phyloP scores from a whole-genome alignment of 2,113 vertebrate species.

The Madoqua kirkii region DNA sequence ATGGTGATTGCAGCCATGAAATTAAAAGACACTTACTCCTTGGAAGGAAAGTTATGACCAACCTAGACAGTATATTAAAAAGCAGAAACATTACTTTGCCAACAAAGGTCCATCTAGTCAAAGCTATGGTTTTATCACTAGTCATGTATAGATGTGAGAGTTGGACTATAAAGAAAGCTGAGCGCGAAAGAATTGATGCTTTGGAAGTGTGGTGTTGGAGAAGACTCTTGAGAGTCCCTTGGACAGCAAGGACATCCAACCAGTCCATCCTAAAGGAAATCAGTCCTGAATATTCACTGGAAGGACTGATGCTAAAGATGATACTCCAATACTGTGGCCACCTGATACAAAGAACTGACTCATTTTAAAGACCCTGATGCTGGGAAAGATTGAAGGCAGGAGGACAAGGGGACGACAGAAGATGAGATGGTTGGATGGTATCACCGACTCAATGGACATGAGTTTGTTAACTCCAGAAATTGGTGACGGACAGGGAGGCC shows the following conservation, averaged over 20 bases:
- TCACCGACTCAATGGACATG: not conserved
- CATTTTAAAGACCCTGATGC: not conserved
- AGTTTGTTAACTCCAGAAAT: not conserved
- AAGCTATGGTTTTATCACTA: not conserved
- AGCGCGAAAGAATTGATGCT: not conserved
- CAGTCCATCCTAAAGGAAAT: not conserved
- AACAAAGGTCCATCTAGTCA: not conserved
- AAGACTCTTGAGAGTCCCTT: not conserved
- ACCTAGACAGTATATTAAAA: not conserved
- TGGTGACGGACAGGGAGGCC: not conserved
- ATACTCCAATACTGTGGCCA: not conserved
- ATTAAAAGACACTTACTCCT: not conserved
- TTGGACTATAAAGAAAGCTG: not conserved
- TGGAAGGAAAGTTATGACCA: not conserved
- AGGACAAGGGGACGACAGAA: not conserved
- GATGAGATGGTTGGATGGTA: not conserved
- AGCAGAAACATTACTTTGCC: not conserved
- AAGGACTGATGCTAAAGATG: not conserved
- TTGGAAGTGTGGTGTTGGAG: not conserved
- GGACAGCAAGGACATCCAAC: not conserved
- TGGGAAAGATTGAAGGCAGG: not conserved
- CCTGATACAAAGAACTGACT: not conserved
- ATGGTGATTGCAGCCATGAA: not conserved
- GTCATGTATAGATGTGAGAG: not conserved
- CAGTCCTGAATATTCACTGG: not conserved